Base-by-base conservation (phyloP, 1,140 invertebrate genomes). In the Ooceraea biroi region DNA sequence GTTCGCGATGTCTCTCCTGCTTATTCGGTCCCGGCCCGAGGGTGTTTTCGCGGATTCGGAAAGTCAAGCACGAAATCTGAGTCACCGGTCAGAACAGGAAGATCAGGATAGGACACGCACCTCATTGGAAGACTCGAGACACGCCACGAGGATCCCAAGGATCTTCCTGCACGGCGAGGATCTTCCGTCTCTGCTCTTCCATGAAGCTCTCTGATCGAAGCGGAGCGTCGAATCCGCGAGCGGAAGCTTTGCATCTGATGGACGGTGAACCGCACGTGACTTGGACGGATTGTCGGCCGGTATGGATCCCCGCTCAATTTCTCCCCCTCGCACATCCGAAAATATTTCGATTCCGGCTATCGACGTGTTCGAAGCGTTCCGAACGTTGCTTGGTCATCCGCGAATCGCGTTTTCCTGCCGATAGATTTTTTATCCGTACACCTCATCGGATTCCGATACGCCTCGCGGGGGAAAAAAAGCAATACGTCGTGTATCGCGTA, bases 361-460 rank as follows among this genome's bases (percentile, higher is more conserved):
- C 63, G 25, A 69, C 44, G 22, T 41, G 14, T 66, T 78, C 30
- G 25, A n/a, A n/a, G n/a, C n/a, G n/a, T n/a, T n/a, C 4, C 19
- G 12, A 76, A 48, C 25, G n/a, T n/a, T 4, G 22, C 30, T 41
- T 22, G 48, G 19, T 19, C 5, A 57, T 58, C 3, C 22, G 10
- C 30, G 69, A 78, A 36, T 3, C 36, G 36, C n/a, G 44, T 57
- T n/a, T 72, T n/a, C 27, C 14, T 8, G 11, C 10, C 14, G 25
- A 71, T 69, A n/a, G 22, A 80, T 71, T 57, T 71, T 69, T 69
- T 17, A 17, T 27, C 30, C 46, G 46, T 14, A 30, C 44, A 36
- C 36, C 36, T 19, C 61, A 78, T 78, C 14, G 36, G 19, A 68
- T 80, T 69, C 36, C 76, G 25, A 80, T 78, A 68, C 27, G 12